These are phyloP conservation scores for Anthrax anthrax DNA, from an alignment of 2,888 invertebrate genomes.

Conservation along the genomic window DNA sequence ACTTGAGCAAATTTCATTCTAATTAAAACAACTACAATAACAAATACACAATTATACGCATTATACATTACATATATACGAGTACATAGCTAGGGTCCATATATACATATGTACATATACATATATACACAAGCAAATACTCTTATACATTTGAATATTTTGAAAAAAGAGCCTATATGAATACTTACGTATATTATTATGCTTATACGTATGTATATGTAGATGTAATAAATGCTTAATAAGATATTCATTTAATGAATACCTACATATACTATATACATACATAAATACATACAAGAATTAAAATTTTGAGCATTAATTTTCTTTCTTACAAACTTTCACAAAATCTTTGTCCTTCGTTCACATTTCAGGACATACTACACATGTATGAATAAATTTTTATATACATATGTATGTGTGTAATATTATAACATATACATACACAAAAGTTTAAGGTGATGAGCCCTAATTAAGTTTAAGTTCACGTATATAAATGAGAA, in stretches of 20 bases:
- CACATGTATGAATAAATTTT: neutral
- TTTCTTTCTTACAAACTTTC: constrained; percentile 9
- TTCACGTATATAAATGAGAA: constrained; percentile 14
- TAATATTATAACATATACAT: neutral
- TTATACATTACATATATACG: too few species aligned
- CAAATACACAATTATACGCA: neutral
- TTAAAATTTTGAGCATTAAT: too few species aligned
- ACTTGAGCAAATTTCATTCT: constrained; percentile 13
- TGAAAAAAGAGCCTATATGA: too few species aligned
- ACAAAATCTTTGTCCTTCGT: neutral
- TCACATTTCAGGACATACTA: too few species aligned
- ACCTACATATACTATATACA: too few species aligned
- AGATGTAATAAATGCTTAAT: too few species aligned
- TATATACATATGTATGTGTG: neutral
- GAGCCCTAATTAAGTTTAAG: constrained; percentile 14
- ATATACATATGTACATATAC: neutral
- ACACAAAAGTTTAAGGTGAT: constrained; percentile 12
- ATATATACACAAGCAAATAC: constrained; percentile 2
- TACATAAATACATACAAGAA: too few species aligned
- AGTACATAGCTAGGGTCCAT: neutral
- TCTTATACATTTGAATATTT: too few species aligned
- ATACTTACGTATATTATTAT: too few species aligned
- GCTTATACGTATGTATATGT: too few species aligned
- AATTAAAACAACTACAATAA: constrained; percentile 14
- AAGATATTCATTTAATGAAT: too few species aligned